A percentile compares a stretch with the other conserved stretches of the same genome.
Conservation (phyloP, 2,797 vertebrate genomes). For the Hyperoplus lanceolatus region DNA sequence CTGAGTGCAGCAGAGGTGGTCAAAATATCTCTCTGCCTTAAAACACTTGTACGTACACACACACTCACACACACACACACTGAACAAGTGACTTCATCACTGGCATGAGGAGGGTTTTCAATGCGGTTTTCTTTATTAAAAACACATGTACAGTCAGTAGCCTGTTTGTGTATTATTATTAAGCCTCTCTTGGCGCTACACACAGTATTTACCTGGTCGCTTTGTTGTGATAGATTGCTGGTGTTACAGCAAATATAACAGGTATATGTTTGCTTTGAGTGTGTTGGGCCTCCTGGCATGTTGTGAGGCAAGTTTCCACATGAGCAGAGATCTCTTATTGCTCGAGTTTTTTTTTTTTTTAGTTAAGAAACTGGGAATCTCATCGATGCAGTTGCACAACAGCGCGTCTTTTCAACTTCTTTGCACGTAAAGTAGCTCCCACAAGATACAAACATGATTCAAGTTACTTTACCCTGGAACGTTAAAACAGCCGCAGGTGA, state of each 20-base stretch:
- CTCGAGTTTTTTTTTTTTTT: not conserved
- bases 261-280: slow-evolving; percentile 45
- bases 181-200: slow-evolving; percentile 10
- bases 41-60: not conserved
- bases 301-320: slow-evolving; percentile 77
- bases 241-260: slow-evolving; percentile 24
- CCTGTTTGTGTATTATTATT: slow-evolving; percentile 22
- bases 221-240: slow-evolving; percentile 39
- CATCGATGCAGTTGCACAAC: slow-evolving; percentile 25
- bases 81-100: not conserved
- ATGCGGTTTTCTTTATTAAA: not conserved
- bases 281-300: slow-evolving; percentile 55
- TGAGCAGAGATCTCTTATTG: slow-evolving; percentile 37
- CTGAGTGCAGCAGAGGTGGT: slow-evolving; percentile 29
- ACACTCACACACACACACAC: slow-evolving; percentile 6
- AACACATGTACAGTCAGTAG: not conserved
- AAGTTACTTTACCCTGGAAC: slow-evolving; percentile 15
- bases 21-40: slow-evolving; percentile 29
- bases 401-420: not conserved
- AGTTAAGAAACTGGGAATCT: slow-evolving; percentile 4
- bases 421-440: not conserved
- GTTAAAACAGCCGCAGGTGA: slow-evolving; percentile 31
- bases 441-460: not conserved
- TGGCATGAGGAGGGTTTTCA: not conserved
- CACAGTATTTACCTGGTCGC: slow-evolving; percentile 31